Evolutionary conservation across 2,888 invertebrate species (phyloP), one percentile per base, ranked within the genome.

Genomic region (Drosophila robusta): DNA sequence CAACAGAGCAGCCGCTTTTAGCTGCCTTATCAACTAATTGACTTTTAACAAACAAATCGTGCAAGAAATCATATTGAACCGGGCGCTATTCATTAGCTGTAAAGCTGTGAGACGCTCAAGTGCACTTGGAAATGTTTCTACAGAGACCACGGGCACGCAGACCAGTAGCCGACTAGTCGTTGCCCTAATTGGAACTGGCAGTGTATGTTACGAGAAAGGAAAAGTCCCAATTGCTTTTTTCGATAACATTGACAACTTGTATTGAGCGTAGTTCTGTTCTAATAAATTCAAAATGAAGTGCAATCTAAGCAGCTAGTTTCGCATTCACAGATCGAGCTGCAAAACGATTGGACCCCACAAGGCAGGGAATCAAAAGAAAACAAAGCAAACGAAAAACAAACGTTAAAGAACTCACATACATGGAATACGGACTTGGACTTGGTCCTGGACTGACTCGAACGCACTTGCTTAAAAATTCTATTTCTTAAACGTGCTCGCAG

Each of bases 31-130:
- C 85, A 72, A 81, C 85, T 86, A 86, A 86, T 86, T 86, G 85
- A 79, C 87, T 73, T 78, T 86, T 89, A 86, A 89, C 87, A 81
- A 87, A 89, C 89, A 87, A 84, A 87, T 87, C 89, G 87, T 89
- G 87, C 87, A 81, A 78, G 87, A 89, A 85, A 87, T 85, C 87
- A 85, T 87, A 84, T 89, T 87, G 88, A 89, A 81, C 84, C 47
- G 41, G 47, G 52, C 61, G 55, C 67, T 55, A 85, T 85, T 89
- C 84, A 80, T 87, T 89, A 84, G 80, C 49, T 67, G 42, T 51
- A 57, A 70, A 64, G 63, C 76, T 50, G 49, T 68, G 65, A 69
- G 54, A 67, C 77, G 69, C 63, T 70, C 63, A 69, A 52, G 55
- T 67, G 68, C 66, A 65, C 70, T 70, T 66, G 16, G 5, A 66